These are phyloP conservation scores for Drosophila testacea DNA, from an alignment of 2,888 invertebrate genomes.

Conservation along the genomic window DNA sequence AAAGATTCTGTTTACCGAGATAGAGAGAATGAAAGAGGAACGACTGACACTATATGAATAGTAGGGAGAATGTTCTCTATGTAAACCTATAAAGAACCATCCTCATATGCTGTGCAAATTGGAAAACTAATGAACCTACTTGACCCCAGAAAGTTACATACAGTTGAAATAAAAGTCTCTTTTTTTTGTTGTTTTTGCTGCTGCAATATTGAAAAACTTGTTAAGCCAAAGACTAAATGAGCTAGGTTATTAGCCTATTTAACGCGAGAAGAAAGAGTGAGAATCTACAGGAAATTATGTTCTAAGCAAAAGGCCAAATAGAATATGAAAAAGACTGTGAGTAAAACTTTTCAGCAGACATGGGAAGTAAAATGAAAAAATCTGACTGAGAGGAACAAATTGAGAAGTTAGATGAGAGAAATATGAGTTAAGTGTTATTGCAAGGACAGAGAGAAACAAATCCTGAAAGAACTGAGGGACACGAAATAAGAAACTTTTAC, in stretches of 20 bases:
- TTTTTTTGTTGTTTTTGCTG: background rate
- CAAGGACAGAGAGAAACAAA: too few species aligned
- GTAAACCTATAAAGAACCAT: constrained; percentile 17
- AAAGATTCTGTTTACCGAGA: constrained; percentile 43
- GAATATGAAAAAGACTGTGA: background rate
- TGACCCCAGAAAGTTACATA: constrained; percentile 9
- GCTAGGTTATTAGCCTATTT: constrained; percentile 19
- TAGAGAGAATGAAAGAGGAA: background rate
- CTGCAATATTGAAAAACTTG: constrained; percentile 17
- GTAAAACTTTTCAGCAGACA: background rate
- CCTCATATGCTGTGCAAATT: constrained; percentile 27
- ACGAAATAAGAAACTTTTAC: too few species aligned
- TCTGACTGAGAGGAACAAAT: background rate
- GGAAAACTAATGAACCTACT: constrained; percentile 40
- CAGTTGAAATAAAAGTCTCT: constrained; percentile 1
- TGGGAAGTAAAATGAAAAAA: background rate
- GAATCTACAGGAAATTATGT: background rate
- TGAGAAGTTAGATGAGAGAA: background rate
- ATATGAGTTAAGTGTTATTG: background rate
- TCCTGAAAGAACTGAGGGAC: too few species aligned
- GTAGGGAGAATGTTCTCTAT: constrained; percentile 1
- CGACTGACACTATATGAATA: constrained; percentile 25
- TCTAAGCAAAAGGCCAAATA: background rate
- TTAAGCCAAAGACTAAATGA: constrained; percentile 8
- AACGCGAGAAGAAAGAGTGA: background rate